Conservation (phyloP, 2,888 invertebrate species). For the Gasteruption jaculator region DNA sequence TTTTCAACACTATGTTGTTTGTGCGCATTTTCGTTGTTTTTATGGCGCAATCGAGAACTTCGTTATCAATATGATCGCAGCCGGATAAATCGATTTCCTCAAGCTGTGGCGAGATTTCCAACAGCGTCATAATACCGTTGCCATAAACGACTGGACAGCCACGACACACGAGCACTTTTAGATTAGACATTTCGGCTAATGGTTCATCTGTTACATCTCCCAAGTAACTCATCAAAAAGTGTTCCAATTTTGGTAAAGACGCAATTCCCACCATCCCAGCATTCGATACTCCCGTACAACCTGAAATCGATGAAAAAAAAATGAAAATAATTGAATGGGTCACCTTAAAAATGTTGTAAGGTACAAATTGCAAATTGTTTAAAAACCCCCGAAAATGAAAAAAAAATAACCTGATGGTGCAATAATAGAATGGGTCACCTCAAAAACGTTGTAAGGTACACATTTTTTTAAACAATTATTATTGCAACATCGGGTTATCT, state of each 20-base stretch:
- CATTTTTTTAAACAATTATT: no score
- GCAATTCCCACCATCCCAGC: slow-evolving; percentile 32
- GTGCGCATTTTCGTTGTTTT: slow-evolving; percentile 33
- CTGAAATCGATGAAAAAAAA: slow-evolving; percentile 22
- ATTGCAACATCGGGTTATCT: no score
- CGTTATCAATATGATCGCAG: slow-evolving; percentile 31
- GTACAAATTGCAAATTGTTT: no score
- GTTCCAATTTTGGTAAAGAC: slow-evolving; percentile 33
- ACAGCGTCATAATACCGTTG: slow-evolving; percentile 28
- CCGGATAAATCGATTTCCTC: slow-evolving; percentile 39
- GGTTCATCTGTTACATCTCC: slow-evolving; percentile 29
- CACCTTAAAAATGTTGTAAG: no score
- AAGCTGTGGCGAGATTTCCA: slow-evolving; percentile 32
- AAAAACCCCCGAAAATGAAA: no score
- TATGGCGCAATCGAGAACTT: slow-evolving; percentile 32
- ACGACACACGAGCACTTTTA: slow-evolving; percentile 38
- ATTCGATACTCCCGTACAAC: slow-evolving; percentile 31
- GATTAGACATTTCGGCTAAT: slow-evolving; percentile 29
- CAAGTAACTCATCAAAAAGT: slow-evolving; percentile 35
- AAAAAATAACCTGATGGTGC: no score
- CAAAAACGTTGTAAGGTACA: no score
- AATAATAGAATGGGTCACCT: no score
- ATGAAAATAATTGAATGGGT: neutral
- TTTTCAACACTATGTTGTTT: slow-evolving; percentile 36
- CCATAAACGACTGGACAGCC: slow-evolving; percentile 31